phyloP scores from a whole-genome alignment of 1,140 invertebrate genomes.

The Drosophila nannoptera region DNA sequence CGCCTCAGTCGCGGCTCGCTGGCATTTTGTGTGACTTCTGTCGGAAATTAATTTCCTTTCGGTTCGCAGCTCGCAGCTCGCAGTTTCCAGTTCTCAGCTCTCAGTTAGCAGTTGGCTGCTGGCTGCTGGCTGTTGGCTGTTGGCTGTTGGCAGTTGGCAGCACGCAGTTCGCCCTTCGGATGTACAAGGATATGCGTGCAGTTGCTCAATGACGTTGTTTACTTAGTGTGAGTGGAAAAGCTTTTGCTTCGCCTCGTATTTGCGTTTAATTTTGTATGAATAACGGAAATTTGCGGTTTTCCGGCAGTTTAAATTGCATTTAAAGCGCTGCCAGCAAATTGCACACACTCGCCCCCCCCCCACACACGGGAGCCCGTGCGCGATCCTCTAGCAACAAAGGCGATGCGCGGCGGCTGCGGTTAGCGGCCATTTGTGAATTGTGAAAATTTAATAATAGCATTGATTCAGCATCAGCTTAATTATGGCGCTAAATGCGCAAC shows the following conservation, averaged over 20 bases:
- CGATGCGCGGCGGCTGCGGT: slow-evolving; percentile 44
- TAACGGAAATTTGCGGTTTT: slow-evolving; percentile 76
- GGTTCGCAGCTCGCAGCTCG: slow-evolving; percentile 26
- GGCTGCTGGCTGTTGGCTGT: too few species aligned
- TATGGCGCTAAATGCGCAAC: background rate
- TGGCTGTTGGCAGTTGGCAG: too few species aligned
- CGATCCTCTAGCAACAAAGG: slow-evolving; percentile 9
- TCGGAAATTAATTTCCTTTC: slow-evolving; percentile 77
- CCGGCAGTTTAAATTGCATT: slow-evolving; percentile 75
- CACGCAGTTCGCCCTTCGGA: background rate
- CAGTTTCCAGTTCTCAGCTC: background rate
- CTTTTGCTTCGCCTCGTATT: slow-evolving; percentile 49
- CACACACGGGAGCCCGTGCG: background rate
- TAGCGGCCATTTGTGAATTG: slow-evolving; percentile 50
- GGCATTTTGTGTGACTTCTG: slow-evolving; percentile 74
- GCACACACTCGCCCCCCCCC: slow-evolving; percentile 18
- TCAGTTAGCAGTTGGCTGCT: too few species aligned
- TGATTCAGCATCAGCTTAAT: slow-evolving; percentile 32
- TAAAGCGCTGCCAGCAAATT: slow-evolving; percentile 56
- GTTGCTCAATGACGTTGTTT: slow-evolving; percentile 37
- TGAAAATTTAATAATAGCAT: slow-evolving; percentile 34
- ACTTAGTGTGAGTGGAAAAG: slow-evolving; percentile 34
- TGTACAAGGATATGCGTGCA: slow-evolving; percentile 36
- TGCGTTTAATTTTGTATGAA: slow-evolving; percentile 74
- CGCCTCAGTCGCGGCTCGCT: slow-evolving; percentile 56